Evolutionary conservation across 2,888 invertebrate genomes (phyloP).

Genomic region (Sclerodermus sp.): DNA sequence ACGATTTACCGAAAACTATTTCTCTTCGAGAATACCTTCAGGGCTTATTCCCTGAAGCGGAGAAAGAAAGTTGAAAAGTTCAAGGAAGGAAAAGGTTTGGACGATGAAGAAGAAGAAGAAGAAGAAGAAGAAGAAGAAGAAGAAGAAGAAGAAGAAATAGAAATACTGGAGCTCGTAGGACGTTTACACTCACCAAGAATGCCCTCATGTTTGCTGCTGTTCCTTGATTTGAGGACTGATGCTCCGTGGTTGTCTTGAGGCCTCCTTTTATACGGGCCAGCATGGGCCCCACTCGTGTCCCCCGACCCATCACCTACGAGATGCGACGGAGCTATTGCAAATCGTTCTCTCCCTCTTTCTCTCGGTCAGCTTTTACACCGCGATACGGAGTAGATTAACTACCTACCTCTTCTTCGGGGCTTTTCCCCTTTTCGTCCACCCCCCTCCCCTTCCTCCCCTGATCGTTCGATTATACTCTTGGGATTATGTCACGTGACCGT

Average conservation of each 20-base stretch:
- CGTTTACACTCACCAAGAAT: conserved; percentile 54
- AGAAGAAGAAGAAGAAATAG: conserved; percentile 5
- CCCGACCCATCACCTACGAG: conserved; percentile 56
- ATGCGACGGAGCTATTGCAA: conserved; percentile 49
- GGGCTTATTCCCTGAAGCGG: too few species aligned
- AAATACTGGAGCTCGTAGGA: neutral
- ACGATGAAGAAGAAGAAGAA: conserved; percentile 1
- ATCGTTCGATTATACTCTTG: too few species aligned
- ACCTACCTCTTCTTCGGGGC: too few species aligned
- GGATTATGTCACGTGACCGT: too few species aligned
- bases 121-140: conserved; percentile 3
- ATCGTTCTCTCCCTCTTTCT: conserved; percentile 27
- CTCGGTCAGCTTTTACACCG: conserved; percentile 5
- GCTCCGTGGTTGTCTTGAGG: conserved; percentile 51
- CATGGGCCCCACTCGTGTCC: conserved; percentile 42
- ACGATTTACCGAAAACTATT: too few species aligned
- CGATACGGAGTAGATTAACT: too few species aligned
- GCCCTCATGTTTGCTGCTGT: conserved; percentile 56
- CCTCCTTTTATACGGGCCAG: conserved; percentile 53
- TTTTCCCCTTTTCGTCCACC: too few species aligned
- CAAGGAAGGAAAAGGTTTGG: neutral
- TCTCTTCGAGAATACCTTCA: too few species aligned
- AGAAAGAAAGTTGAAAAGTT: neutral
- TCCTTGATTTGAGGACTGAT: conserved; percentile 58
- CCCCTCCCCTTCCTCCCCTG: too few species aligned